Base-by-base conservation (phyloP, 2,888 invertebrate species). In the Agrochola circellaris region DNA sequence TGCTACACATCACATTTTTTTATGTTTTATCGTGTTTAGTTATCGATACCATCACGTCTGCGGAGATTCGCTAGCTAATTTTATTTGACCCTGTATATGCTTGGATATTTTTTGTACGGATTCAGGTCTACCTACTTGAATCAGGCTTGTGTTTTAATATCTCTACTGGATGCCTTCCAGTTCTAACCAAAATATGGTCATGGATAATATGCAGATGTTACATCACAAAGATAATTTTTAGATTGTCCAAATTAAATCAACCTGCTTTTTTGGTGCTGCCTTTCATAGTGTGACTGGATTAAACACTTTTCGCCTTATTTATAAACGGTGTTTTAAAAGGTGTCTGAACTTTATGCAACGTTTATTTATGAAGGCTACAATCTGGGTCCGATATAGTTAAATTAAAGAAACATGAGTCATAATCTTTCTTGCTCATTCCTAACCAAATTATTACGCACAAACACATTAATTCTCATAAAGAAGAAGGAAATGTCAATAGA, bases 401-500 rank as follows among this genome's bases (percentile, higher is more conserved):
- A 30, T 34, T 26, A 48, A 51, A 34, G 13, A 26, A 23, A 51
- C 51, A 30, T 11, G 9, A 56, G n/a, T 8, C 38, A 30, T 2
- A 23, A 62, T 38, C 9, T 48, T 62, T 69, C 30, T 45, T 54
- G 38, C 38, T 56, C 48, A 56, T 30, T 56, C 42, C 5, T 51
- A 60, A 45, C 23, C 38, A 62, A 81, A 67, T 42, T 48, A 81
- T 75, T 56, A 61, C n/a, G 23, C 30, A 68, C 65, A 69, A 65
- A 34, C 62, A 77, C 66, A 74, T 67, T 65, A 0, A 26, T 78
- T 20, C 30, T 56, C 56, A 78, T 83, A 69, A 42, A 73, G 68
- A 54, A 83, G 30, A 73, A 77, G 75, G 75, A 85, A 86, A 75
- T 69, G 34, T 6, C 73, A 81, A 74, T 79, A 79, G 58, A 84